Evolutionary conservation across 2,113 vertebrate species (phyloP).

Genomic region (Eudyptes chrysolophus): DNA sequence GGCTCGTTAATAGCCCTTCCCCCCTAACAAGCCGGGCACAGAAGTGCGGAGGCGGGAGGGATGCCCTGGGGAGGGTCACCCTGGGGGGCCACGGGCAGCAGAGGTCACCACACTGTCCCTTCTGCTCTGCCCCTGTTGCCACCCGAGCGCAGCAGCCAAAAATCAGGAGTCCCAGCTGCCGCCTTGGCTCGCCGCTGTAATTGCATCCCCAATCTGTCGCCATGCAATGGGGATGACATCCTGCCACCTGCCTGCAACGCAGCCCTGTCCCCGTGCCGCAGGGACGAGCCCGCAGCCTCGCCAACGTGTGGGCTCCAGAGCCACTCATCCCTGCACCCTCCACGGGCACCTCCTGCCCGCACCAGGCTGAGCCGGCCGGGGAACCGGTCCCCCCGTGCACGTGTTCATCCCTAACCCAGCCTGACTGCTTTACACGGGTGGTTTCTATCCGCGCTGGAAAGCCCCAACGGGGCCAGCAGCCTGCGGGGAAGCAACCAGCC

Average conservation of each 20-base stretch:
- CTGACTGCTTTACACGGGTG: accelerated
- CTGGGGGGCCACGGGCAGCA: background rate
- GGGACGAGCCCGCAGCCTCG: background rate
- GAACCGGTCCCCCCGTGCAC: background rate
- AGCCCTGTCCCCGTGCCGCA: background rate
- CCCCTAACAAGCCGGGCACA: background rate
- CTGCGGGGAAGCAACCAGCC: background rate
- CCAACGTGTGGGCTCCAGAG: background rate
- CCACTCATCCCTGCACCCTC: background rate
- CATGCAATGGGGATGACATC: background rate
- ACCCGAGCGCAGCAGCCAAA: background rate
- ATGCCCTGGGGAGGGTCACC: background rate
- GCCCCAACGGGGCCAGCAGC: background rate
- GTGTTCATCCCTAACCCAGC: background rate
- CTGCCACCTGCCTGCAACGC: background rate
- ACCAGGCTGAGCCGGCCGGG: accelerated
- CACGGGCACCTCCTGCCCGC: background rate
- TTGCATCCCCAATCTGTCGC: background rate
- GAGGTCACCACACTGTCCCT: background rate
- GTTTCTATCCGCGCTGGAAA: accelerated
- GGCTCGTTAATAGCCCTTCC: background rate
- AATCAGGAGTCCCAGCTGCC: background rate
- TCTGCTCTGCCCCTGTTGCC: background rate
- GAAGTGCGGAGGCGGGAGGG: background rate
- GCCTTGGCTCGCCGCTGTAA: background rate